These are phyloP conservation scores for Rhopalosiphum nymphaeae DNA, from an alignment of 2,888 invertebrate species.

Conservation along the genomic window DNA sequence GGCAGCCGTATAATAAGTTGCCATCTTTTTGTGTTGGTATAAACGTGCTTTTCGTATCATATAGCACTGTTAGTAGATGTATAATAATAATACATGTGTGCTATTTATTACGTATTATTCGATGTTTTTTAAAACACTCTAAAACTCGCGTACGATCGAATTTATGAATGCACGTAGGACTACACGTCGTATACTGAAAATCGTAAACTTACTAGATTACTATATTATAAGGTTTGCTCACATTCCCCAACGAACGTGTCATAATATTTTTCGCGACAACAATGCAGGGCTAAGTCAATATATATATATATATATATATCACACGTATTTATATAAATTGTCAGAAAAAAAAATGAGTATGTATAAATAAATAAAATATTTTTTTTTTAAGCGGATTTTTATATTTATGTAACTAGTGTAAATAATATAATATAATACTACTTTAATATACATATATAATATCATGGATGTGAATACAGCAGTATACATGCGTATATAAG, in stretches of 20 bases:
- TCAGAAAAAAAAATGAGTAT: not conserved
- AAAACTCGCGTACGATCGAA: not conserved
- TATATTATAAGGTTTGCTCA: not conserved
- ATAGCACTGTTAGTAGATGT: not conserved
- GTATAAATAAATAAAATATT: not conserved
- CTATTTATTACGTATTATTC: not conserved
- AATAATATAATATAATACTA: not conserved
- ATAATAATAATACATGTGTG: not conserved
- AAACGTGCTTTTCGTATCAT: not conserved
- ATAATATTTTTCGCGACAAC: not conserved
- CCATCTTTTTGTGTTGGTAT: not conserved
- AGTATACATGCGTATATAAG: not conserved
- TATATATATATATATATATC: not conserved
- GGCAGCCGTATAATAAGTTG: not conserved
- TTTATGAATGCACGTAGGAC: not conserved
- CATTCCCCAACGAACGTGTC: not conserved
- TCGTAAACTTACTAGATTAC: not conserved
- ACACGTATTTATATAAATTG: not conserved
- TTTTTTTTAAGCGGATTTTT: not conserved
- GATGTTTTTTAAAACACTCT: not conserved
- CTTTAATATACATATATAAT: too few species aligned
- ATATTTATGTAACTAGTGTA: not conserved
- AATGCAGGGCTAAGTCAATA: not conserved
- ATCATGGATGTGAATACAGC: not conserved
- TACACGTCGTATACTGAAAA: not conserved